Percentiles rank a stretch among this genome's conserved stretches.
Evolutionary conservation across 2,797 vertebrate species (phyloP).

Genomic region (Artibeus lituratus): DNA sequence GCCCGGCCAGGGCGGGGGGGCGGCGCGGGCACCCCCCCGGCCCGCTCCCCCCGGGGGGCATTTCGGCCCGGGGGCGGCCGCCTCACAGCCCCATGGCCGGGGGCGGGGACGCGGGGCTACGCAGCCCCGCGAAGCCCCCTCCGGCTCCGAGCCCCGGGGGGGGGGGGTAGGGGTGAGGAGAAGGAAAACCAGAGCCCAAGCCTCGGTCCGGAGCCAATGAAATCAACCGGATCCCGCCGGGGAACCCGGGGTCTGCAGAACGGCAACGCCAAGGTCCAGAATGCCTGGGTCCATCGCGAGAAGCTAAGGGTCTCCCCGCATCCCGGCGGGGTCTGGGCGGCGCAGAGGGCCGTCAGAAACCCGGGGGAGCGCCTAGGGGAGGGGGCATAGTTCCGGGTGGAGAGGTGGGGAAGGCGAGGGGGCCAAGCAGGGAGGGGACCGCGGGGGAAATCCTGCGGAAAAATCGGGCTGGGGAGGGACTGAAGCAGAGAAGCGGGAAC

Average conservation of each 20-base stretch:
- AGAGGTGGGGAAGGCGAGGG: neutral
- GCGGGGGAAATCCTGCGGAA: constrained; percentile 73
- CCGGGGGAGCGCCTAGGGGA: constrained; percentile 58
- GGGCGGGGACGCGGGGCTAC: constrained; percentile 66
- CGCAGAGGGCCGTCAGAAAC: constrained; percentile 57
- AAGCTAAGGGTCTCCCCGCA: constrained; percentile 49
- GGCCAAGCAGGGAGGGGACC: neutral
- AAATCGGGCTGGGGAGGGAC: constrained; percentile 39
- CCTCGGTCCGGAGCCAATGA: constrained; percentile 73
- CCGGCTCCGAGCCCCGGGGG: constrained; percentile 66
- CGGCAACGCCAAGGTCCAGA: constrained; percentile 59
- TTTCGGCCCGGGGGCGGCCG: constrained; percentile 68
- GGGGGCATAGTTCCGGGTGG: constrained; percentile 63
- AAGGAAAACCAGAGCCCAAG: constrained; percentile 60
- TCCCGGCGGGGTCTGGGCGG: constrained; percentile 43
- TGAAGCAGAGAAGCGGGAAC: neutral
- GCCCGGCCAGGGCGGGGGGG: constrained; percentile 68
- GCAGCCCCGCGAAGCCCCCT: constrained; percentile 66
- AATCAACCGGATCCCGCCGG: constrained; percentile 73
- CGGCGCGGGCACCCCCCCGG: constrained; percentile 67
- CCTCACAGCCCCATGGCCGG: constrained; percentile 74
- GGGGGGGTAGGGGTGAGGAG: constrained; percentile 49
- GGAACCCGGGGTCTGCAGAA: constrained; percentile 57
- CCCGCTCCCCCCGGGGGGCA: constrained; percentile 69
- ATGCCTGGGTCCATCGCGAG: constrained; percentile 68